Evolutionary conservation across 2,113 vertebrate species (phyloP), one percentile per base, ranked within the genome.

Genomic region (Kryptolebias marmoratus): DNA sequence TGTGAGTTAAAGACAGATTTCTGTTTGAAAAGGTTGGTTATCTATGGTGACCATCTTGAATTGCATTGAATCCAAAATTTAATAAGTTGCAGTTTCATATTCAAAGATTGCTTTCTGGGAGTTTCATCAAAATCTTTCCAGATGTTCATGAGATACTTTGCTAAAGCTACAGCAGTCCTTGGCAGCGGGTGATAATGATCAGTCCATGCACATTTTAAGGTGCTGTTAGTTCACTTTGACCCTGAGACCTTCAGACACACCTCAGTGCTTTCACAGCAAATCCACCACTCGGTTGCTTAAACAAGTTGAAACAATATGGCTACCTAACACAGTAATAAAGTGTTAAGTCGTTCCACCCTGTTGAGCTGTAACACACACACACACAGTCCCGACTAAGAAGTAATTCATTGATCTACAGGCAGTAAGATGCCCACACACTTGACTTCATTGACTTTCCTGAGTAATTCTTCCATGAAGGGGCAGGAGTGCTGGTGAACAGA

Each of bases 341-440:
- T 2, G 2, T 49, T 57, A 71, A 56, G 61, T 62, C n/a, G 28
- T 73, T 71, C 77, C 68, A 75, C 66, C 18, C 48, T 42, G 30
- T 52, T 50, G 65, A 78, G 63, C 71, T 52, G 22, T 31, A 68
- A 64, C 52, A 39, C 58, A 64, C 52, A 50, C 22, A 45, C 30
- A 39, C 6, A 56, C 22, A 44, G 45, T 54, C 50, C 28, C 50
- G 18, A 30, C 32, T 67, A 59, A 12, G 36, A 58, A 57, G 50
- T 16, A 39, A 65, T 75, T 54, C 44, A 81, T 73, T 85, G 78
- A 82, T 78, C 76, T 64, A 54, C 22, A 52, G 49, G 39, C 59
- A 71, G 60, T 68, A 47, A 56, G 30, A 68, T 36, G 28, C 45
- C 53, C 31, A 28, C 39, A 61, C 57, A 65, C 81, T 84, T 80